Base-by-base conservation (phyloP, 2,797 vertebrate genomes). In the Halcyon leucocephala region DNA sequence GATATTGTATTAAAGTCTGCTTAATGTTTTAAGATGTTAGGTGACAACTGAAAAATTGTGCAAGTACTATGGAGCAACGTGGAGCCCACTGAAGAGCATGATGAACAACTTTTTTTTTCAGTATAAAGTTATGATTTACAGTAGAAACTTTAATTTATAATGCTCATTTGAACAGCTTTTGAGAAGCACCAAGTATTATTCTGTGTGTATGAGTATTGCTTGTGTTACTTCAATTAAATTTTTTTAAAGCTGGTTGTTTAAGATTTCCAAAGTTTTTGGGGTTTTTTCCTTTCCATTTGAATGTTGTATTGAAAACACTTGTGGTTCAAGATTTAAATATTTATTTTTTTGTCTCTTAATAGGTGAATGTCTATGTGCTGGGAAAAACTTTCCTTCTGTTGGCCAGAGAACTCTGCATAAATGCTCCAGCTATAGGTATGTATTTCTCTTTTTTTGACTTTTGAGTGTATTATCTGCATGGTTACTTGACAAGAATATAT, bases 291-390 rank as follows among this genome's bases (percentile, higher is more conserved):
- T 51, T 13, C 31, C 65, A 57, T 49, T 44, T 84, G 86, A 84
- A 78, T 80, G 55, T 71, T 90, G 39, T 86, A 57, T 93, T 89
- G 55, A 82, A 96, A 94, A 42, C 21, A 52, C 60, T 82, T 74
- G 69, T 90, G 78, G 69, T 76, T 93, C 89, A 85, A 89, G n/a
- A 90, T 81, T 83, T 42, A 42, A 18, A 18, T 42, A 8, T 18
- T 42, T 42, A 41, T 17, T 42, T 42, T 66, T 77, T 62, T 74
- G 44, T 74, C 86, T 91, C 80, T 93, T 91, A 64, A 22, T 98
- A 99, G 99, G 99, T 99, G 93, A 99, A 99, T n/a, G 99, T 99
- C 48, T 99, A 99, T 31, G 98, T 99, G 35, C 97, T 99, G 97
- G 99, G 99, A 67, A 98, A 97, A 97, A 99, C 99, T 2, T 99